Evolutionary conservation across 2,113 vertebrate genomes (phyloP).

Genomic region (Macheiramphus alcinus): DNA sequence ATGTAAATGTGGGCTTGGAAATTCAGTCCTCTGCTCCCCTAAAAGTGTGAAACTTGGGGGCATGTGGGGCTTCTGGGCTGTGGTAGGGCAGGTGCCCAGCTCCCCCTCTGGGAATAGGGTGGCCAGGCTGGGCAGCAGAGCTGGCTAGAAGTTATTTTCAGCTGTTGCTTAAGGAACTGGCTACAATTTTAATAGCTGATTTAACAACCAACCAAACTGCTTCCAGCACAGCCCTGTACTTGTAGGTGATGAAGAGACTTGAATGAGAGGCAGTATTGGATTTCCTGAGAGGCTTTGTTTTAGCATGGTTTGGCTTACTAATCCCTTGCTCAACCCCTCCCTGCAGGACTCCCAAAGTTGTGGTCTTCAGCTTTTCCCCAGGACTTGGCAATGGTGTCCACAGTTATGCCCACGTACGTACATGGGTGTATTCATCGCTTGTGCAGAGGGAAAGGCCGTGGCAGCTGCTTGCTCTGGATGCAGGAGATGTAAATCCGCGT

Average conservation of each 20-base stretch:
- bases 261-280: background rate
- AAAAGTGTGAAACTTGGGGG: background rate
- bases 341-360: background rate
- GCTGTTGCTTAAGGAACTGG: background rate
- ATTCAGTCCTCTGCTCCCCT: background rate
- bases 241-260: background rate
- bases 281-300: background rate
- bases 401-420: background rate
- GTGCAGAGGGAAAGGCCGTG: background rate
- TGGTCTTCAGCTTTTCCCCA: background rate
- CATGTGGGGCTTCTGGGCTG: accelerated
- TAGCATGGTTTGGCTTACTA: background rate
- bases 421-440: accelerated
- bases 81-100: background rate
- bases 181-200: background rate
- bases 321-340: background rate
- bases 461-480: background rate
- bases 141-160: background rate
- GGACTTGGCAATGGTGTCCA: background rate
- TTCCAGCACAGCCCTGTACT: background rate
- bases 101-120: background rate
- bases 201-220: background rate
- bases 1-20: background rate
- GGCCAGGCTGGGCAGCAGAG: background rate
- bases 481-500: background rate